phyloP scores from a whole-genome alignment of 1,140 invertebrate genomes.

The Temnothorax longispinosus region DNA sequence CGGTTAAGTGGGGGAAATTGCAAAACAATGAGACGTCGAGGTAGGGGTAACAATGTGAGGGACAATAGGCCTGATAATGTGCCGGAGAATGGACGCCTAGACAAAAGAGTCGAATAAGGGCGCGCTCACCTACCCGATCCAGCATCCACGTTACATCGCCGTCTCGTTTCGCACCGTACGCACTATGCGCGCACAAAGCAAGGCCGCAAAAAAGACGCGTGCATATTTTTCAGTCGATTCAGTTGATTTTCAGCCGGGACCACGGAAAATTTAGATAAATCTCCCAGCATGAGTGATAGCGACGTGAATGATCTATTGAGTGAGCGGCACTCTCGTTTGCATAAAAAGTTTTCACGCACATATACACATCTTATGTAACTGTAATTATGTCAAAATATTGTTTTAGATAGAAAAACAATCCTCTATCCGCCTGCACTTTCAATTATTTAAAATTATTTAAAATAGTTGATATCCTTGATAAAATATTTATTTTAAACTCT shows the following conservation, averaged over 20 bases:
- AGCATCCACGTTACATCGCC: constrained; percentile 76
- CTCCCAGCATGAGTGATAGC: neutral
- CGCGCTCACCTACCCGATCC: constrained; percentile 79
- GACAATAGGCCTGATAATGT: constrained; percentile 86
- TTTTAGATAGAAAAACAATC: neutral
- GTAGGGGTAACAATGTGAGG: constrained; percentile 85
- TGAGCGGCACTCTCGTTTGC: neutral
- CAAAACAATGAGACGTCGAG: constrained; percentile 84
- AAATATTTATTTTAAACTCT: neutral
- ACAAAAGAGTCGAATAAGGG: constrained; percentile 85
- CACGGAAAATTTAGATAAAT: constrained; percentile 43
- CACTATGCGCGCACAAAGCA: constrained; percentile 24
- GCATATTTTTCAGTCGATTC: constrained; percentile 47
- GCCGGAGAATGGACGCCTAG: constrained; percentile 85
- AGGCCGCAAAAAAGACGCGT: constrained; percentile 67
- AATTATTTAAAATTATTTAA: neutral
- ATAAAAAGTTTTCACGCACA: neutral
- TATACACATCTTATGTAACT: neutral
- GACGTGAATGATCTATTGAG: neutral
- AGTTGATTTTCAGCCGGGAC: constrained; percentile 3
- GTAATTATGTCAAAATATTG: neutral
- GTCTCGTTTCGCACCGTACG: constrained; percentile 68
- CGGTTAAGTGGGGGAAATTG: constrained; percentile 86
- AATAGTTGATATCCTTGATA: neutral
- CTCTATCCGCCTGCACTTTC: neutral